Conservation (phyloP, 2,888 invertebrate genomes). For the Drosophila neonasuta region DNA sequence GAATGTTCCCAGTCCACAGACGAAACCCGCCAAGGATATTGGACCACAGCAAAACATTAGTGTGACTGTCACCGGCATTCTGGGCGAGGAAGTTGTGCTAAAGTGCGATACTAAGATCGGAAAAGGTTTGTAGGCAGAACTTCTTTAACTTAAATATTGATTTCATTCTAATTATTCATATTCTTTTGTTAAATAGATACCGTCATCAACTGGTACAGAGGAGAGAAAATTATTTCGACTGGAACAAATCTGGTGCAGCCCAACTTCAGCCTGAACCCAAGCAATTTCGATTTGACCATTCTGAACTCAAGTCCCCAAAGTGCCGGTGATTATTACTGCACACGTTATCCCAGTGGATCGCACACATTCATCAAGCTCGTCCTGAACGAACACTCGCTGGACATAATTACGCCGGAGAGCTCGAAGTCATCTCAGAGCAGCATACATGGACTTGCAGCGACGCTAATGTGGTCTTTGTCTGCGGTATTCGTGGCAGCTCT, state of each 20-base stretch:
- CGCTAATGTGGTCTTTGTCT: conserved; percentile 23
- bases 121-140: conserved; percentile 32
- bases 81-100: conserved; percentile 55
- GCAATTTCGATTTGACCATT: conserved; percentile 62
- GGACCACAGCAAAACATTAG: conserved; percentile 18
- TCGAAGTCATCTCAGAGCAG: conserved; percentile 59
- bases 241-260: conserved; percentile 52
- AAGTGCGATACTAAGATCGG: conserved; percentile 41
- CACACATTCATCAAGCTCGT: conserved; percentile 54
- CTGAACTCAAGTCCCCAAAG: conserved; percentile 61
- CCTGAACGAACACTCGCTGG: conserved; percentile 60
- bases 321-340: conserved; percentile 68
- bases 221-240: conserved; percentile 46
- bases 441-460: conserved; percentile 16
- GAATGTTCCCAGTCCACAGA: conserved; percentile 45
- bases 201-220: conserved; percentile 68
- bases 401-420: conserved; percentile 72
- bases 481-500: conserved; percentile 17
- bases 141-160: not conserved
- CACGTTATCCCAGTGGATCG: conserved; percentile 57
- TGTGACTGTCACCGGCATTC: conserved; percentile 36
- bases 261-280: conserved; percentile 56
- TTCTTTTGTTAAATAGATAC: conserved; percentile 16
- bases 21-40: conserved; percentile 24
- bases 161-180: not conserved